A percentile compares a stretch with the other conserved stretches of the same genome.
Evolutionary conservation across 2,113 vertebrate genomes (phyloP).

Genomic region (Ictalurus furcatus): DNA sequence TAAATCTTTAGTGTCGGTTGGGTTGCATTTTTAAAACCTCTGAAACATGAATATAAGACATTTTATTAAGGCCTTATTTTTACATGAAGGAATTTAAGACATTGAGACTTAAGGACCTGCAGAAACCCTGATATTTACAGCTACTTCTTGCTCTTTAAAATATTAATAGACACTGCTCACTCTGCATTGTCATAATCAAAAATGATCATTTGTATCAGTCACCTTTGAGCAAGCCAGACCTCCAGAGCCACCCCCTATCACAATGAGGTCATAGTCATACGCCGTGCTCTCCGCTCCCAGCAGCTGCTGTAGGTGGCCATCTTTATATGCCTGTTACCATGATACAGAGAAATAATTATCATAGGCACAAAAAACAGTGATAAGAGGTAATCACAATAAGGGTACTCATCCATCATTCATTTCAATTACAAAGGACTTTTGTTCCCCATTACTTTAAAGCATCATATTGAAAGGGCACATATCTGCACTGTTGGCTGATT

Average conservation of each 20-base stretch:
- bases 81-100: too few species aligned
- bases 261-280: constrained; percentile 91
- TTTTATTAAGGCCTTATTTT: too few species aligned
- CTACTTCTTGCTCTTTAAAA: too few species aligned
- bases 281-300: constrained; percentile 66
- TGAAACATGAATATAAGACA: too few species aligned
- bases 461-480: constrained; percentile 22
- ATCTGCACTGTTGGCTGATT: constrained; percentile 30
- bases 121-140: too few species aligned
- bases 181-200: too few species aligned
- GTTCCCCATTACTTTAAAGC: constrained; percentile 10
- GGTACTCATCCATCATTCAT: constrained; percentile 51
- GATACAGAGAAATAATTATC: constrained; percentile 40
- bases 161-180: too few species aligned
- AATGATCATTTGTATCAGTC: constrained; percentile 20
- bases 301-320: constrained; percentile 85
- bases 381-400: constrained; percentile 38
- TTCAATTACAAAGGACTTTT: constrained; percentile 23
- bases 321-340: constrained; percentile 80
- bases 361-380: constrained; percentile 22
- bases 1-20: too few species aligned
- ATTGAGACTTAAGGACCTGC: too few species aligned
- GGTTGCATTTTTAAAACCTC: too few species aligned
- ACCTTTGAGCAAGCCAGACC: constrained; percentile 97
- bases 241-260: constrained; percentile 94